A percentile compares a stretch with the other conserved stretches of the same genome.
Conservation (phyloP, 2,888 invertebrate genomes). For the Brachylomia viminalis region DNA sequence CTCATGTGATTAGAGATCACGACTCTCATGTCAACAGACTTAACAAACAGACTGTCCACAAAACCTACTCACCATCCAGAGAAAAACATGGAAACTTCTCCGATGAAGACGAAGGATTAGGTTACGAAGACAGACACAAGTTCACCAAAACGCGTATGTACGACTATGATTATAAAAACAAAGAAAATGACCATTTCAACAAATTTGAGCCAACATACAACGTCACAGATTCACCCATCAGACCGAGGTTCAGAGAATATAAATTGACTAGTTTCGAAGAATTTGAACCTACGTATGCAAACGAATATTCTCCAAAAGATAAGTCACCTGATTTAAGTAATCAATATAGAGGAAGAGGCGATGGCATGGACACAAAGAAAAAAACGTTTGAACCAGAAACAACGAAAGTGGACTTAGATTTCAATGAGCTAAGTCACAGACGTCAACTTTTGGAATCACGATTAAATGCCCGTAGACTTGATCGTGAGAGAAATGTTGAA, state of each 20-base stretch:
- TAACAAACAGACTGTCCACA: slow-evolving; percentile 89
- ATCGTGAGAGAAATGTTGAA: slow-evolving; percentile 81
- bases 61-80: slow-evolving; percentile 85
- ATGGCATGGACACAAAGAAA: slow-evolving; percentile 92
- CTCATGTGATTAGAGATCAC: slow-evolving; percentile 92
- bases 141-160: slow-evolving; percentile 79
- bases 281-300: slow-evolving; percentile 88
- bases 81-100: slow-evolving; percentile 91
- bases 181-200: slow-evolving; percentile 85
- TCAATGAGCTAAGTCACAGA: slow-evolving; percentile 93
- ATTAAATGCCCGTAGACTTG: slow-evolving; percentile 91
- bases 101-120: slow-evolving; percentile 95
- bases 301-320: slow-evolving; percentile 81
- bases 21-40: slow-evolving; percentile 74
- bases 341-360: slow-evolving; percentile 91
- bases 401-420: slow-evolving; percentile 83
- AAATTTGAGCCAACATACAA: slow-evolving; percentile 82
- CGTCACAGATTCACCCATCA: slow-evolving; percentile 91
- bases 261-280: slow-evolving; percentile 89
- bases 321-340: slow-evolving; percentile 81
- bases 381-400: slow-evolving; percentile 85
- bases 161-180: slow-evolving; percentile 87
- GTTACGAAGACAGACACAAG: slow-evolving; percentile 92
- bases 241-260: slow-evolving; percentile 91
- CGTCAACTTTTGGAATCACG: slow-evolving; percentile 94